phyloP scores from a whole-genome alignment of 1,140 invertebrate species.

The Galleria mellonella region DNA sequence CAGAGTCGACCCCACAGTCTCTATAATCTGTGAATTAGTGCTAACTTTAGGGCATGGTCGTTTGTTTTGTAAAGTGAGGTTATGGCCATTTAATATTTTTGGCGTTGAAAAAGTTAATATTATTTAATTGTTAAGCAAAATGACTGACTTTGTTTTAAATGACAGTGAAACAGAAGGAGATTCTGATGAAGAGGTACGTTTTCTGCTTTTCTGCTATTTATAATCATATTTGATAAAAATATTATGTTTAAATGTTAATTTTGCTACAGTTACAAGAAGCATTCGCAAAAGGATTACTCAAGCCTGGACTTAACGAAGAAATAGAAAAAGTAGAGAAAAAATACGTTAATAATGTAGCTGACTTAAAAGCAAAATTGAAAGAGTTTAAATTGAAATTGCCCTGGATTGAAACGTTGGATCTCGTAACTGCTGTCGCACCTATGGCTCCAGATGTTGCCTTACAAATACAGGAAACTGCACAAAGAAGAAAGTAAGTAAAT shows the following conservation, averaged over 20 bases:
- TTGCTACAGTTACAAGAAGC: slow-evolving; percentile 85
- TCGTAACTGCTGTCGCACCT: slow-evolving; percentile 83
- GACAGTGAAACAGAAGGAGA: slow-evolving; percentile 59
- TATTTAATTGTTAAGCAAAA: slow-evolving; percentile 8
- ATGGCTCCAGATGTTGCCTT: slow-evolving; percentile 87
- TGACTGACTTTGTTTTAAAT: slow-evolving; percentile 60
- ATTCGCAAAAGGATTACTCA: slow-evolving; percentile 85
- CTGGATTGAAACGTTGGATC: slow-evolving; percentile 91
- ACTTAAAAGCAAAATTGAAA: slow-evolving; percentile 81
- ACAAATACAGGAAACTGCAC: slow-evolving; percentile 84
- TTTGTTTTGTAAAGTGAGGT: no score
- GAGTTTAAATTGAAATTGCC: slow-evolving; percentile 83
- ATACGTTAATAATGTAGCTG: slow-evolving; percentile 81
- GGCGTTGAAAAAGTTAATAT: neutral
- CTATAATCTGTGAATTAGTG: no score
- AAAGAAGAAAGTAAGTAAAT: slow-evolving; percentile 76
- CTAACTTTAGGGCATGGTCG: no score
- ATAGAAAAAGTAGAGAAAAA: slow-evolving; percentile 75
- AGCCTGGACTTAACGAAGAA: slow-evolving; percentile 87
- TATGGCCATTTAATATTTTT: no score
- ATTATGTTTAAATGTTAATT: slow-evolving; percentile 9
- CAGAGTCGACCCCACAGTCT: no score
- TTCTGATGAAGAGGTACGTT: slow-evolving; percentile 63
- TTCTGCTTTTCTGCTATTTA: neutral
- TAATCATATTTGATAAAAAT: neutral